Conservation (phyloP, 2,797 vertebrate genomes). For the Discoglossus pictus region DNA sequence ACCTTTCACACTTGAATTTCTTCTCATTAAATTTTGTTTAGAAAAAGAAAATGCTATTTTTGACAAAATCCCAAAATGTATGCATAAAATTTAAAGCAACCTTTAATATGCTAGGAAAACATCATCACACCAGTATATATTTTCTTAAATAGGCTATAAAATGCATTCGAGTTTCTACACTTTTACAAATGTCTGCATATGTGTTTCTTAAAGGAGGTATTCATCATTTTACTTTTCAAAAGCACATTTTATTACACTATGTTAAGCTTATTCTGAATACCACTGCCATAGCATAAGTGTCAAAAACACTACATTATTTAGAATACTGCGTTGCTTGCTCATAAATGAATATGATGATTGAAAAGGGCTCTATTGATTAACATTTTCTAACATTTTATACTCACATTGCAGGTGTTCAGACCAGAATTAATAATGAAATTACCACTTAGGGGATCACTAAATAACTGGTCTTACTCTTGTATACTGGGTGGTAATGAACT, state of each 20-base stretch:
- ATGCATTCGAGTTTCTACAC: slow-evolving; percentile 20
- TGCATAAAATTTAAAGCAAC: slow-evolving; percentile 47
- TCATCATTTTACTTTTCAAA: slow-evolving; percentile 36
- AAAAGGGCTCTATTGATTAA: slow-evolving; percentile 33
- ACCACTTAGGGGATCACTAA: slow-evolving; percentile 29
- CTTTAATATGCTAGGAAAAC: slow-evolving; percentile 49
- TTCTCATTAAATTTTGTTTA: slow-evolving; percentile 53
- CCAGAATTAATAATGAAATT: slow-evolving; percentile 32
- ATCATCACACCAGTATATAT: slow-evolving; percentile 47
- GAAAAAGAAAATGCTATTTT: slow-evolving; percentile 50
- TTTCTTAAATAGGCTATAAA: slow-evolving; percentile 45
- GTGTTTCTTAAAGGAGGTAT: slow-evolving; percentile 44
- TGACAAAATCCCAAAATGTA: slow-evolving; percentile 50
- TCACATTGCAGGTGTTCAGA: slow-evolving; percentile 27
- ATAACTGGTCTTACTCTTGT: slow-evolving; percentile 35
- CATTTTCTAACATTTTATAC: neutral
- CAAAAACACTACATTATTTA: slow-evolving; percentile 48
- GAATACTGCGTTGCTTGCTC: slow-evolving; percentile 9
- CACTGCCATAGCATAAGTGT: slow-evolving; percentile 49
- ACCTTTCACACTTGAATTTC: slow-evolving; percentile 49
- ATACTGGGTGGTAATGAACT: slow-evolving; percentile 19
- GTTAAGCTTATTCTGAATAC: slow-evolving; percentile 45
- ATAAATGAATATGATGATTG: slow-evolving; percentile 40
- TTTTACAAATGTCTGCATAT: slow-evolving; percentile 39
- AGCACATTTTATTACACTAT: slow-evolving; percentile 41